Percentiles rank a stretch among this genome's conserved stretches.
Evolutionary conservation across 2,797 vertebrate genomes (phyloP).

Genomic region (Sylvia borin): DNA sequence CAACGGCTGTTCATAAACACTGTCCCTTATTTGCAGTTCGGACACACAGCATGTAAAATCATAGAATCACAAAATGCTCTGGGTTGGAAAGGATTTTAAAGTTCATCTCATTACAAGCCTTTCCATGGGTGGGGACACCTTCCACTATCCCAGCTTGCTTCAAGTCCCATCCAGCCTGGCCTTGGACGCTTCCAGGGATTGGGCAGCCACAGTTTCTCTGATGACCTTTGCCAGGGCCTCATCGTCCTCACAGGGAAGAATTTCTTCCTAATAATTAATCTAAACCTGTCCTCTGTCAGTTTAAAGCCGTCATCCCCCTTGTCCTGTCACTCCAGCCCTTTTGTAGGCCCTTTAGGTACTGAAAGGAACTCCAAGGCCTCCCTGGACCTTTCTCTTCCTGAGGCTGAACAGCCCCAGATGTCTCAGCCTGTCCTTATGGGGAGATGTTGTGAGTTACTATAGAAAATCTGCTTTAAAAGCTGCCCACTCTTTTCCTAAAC

Average conservation of each 20-base stretch:
- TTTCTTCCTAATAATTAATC: background rate
- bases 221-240: fast-evolving
- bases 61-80: background rate
- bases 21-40: background rate
- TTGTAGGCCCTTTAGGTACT: too few species aligned
- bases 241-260: background rate
- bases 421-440: background rate
- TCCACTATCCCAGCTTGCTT: fast-evolving
- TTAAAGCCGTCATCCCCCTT: background rate
- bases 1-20: background rate
- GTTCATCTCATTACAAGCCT: fast-evolving
- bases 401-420: background rate
- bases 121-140: background rate
- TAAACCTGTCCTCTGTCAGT: background rate
- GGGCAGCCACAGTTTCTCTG: fast-evolving
- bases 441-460: background rate
- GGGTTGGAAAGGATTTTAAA: background rate
- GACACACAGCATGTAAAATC: background rate
- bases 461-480: background rate
- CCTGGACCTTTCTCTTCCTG: background rate
- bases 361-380: background rate
- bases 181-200: background rate
- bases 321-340: background rate
- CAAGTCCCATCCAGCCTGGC: fast-evolving
- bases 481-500: background rate